Conservation (phyloP, 2,797 vertebrate species). For the Labroides dimidiatus region DNA sequence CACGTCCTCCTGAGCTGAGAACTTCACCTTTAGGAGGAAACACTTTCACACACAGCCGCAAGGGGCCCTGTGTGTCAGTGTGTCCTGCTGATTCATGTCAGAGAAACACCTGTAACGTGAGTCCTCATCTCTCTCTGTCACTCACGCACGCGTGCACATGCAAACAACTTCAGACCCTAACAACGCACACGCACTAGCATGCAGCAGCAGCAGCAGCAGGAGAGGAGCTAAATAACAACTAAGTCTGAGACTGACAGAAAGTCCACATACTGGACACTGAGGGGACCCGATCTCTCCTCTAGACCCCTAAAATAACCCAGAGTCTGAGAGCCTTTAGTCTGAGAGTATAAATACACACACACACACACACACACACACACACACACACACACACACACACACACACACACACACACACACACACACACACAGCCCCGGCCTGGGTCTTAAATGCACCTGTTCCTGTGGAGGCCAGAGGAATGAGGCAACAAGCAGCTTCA, state of each 20-base stretch:
- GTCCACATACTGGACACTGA: neutral
- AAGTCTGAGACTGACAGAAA: constrained; percentile 7
- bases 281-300: neutral
- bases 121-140: too few species aligned
- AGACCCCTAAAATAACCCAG: constrained; percentile 31
- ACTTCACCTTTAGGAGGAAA: constrained; percentile 27
- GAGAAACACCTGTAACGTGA: neutral
- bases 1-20: constrained; percentile 29
- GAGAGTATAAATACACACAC: neutral
- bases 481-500: constrained; percentile 22
- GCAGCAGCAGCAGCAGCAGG: neutral
- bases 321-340: neutral
- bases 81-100: neutral
- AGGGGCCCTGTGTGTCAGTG: neutral
- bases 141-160: neutral
- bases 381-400: too few species aligned
- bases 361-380: too few species aligned
- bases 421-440: neutral
- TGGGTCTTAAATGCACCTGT: constrained; percentile 64
- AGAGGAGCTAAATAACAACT: constrained; percentile 2
- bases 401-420: neutral
- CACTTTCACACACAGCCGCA: neutral
- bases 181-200: neutral
- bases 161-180: constrained; percentile 13
- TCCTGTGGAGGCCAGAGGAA: constrained; percentile 39